Percentiles rank a stretch among this genome's conserved stretches.
Evolutionary conservation across 2,888 invertebrate species (phyloP).

Genomic region (Phortica okadai): DNA sequence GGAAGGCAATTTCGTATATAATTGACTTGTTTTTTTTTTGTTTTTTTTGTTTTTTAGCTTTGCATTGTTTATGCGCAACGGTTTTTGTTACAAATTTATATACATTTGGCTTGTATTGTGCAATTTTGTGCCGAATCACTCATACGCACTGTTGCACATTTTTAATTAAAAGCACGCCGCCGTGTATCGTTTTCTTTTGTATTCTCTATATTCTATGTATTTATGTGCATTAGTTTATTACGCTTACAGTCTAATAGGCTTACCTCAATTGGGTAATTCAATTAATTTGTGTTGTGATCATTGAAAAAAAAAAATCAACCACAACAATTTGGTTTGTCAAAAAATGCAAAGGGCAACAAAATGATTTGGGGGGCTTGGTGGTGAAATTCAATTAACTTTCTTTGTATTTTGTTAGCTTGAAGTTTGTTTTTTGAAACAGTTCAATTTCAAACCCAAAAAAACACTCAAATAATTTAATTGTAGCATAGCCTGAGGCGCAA

Average conservation of each 20-base stretch:
- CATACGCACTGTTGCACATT: constrained; percentile 57
- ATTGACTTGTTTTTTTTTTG: background rate
- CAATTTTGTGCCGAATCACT: constrained; percentile 47
- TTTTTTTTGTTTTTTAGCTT: background rate
- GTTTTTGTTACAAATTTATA: background rate
- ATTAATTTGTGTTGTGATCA: constrained; percentile 1
- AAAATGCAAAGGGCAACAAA: no score
- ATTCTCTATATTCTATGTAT: background rate
- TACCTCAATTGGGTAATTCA: background rate
- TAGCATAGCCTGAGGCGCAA: no score
- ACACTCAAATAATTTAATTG: no score
- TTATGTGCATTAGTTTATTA: background rate
- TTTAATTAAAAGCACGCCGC: constrained; percentile 6
- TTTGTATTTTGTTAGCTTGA: no score
- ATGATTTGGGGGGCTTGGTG: no score
- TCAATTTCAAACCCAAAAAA: no score
- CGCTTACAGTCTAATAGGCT: no score
- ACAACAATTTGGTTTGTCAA: no score
- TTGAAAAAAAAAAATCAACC: background rate
- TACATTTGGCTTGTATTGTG: background rate
- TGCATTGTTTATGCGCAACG: background rate
- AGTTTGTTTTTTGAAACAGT: no score
- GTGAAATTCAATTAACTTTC: no score
- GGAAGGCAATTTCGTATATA: background rate
- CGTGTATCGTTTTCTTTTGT: background rate